Evolutionary conservation across 2,113 vertebrate species (phyloP).

Genomic region (Anser brachyrhynchus): DNA sequence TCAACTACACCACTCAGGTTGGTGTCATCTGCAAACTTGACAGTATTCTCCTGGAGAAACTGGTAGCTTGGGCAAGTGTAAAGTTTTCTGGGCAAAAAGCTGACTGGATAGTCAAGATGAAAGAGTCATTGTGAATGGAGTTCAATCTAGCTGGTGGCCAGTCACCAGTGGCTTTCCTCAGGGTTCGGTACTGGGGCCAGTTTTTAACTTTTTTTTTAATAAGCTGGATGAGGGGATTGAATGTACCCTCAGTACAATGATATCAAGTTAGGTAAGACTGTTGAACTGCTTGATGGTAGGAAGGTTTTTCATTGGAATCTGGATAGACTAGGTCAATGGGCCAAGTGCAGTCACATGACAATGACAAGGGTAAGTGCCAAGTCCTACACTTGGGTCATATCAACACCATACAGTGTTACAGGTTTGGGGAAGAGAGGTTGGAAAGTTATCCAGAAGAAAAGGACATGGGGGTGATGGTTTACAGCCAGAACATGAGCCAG

Average conservation of each 20-base stretch:
- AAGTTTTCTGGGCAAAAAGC: background rate
- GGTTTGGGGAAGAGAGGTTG: too few relatives aligned
- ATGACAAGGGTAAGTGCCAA: background rate
- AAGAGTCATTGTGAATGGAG: background rate
- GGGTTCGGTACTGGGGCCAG: background rate
- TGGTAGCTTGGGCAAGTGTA: too few relatives aligned
- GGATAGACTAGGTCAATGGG: background rate
- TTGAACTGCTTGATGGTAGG: background rate
- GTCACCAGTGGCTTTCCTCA: background rate
- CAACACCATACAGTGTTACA: background rate
- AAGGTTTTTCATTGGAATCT: background rate
- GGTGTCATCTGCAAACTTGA: too few relatives aligned
- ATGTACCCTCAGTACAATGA: background rate
- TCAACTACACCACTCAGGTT: too few relatives aligned
- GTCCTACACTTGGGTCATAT: background rate
- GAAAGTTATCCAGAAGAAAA: too few relatives aligned
- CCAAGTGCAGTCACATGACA: background rate
- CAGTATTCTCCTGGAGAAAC: too few relatives aligned
- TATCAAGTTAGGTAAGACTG: background rate
- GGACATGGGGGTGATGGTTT: too few relatives aligned
- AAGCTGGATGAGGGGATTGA: background rate
- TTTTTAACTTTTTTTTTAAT: background rate
- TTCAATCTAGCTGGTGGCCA: background rate
- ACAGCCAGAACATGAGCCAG: too few relatives aligned
- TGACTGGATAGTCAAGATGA: background rate